A percentile compares a stretch with the other conserved stretches of the same genome.
These are phyloP conservation scores for Cerastis leucographa DNA, from an alignment of 2,888 invertebrate genomes.

Conservation along the genomic window DNA sequence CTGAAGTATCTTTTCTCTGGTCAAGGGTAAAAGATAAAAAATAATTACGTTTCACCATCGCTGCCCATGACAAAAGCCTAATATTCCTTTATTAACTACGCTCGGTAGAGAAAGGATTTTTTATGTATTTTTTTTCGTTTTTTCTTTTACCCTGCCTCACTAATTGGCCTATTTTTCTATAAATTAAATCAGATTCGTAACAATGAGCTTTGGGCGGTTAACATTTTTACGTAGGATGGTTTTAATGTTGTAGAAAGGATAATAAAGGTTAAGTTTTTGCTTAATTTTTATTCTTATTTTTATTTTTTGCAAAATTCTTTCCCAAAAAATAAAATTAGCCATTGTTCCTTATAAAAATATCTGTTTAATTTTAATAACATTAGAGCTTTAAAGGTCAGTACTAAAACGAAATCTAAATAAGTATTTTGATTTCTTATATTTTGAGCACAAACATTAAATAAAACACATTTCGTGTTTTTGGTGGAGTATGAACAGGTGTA, in stretches of 20 bases:
- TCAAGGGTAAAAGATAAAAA: constrained; percentile 56
- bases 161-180: constrained; percentile 58
- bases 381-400: neutral
- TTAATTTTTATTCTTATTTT: neutral
- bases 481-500: neutral
- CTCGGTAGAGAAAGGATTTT: constrained; percentile 41
- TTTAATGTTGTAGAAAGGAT: constrained; percentile 7
- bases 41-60: constrained; percentile 63
- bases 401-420: neutral
- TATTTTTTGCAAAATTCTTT: neutral
- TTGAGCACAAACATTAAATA: neutral
- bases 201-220: constrained; percentile 26
- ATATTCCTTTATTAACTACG: constrained; percentile 63
- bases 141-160: constrained; percentile 18
- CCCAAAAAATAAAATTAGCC: neutral
- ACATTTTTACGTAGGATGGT: constrained; percentile 3
- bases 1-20: neutral
- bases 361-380: neutral
- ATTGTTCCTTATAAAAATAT: neutral
- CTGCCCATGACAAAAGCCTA: constrained; percentile 52
- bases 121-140: constrained; percentile 38
- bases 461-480: too few relatives aligned
- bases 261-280: constrained; percentile 17
- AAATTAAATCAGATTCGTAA: constrained; percentile 51
- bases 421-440: neutral